Base-by-base conservation (phyloP, 2,888 invertebrate genomes). In the Epinotia nisella region DNA sequence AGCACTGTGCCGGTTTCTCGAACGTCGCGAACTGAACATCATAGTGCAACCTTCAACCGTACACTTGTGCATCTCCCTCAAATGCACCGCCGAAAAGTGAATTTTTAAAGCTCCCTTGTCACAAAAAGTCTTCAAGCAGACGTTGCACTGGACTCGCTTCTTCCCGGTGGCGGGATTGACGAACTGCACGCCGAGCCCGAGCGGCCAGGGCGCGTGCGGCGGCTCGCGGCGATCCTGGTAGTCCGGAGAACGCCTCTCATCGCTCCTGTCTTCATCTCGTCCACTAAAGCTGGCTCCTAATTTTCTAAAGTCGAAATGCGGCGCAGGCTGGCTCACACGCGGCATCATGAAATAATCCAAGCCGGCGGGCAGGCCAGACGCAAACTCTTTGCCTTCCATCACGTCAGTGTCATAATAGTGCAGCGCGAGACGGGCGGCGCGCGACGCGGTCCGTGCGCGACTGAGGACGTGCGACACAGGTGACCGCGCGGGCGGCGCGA, bases 61-160 rank as follows among this genome's bases (percentile, higher is more conserved):
- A 92, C 99, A 99, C 93, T 98, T 98, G 94, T 99, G 99, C 99
- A 99, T 99, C 94, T 99, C 99, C 68, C 98, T 96, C 81, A 99
- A 93, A 88, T 99, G 99, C 76, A 99, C 99, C 21, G 99, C 99
- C 74, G 98, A 98, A 90, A 99, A 99, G 89, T 99, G 99, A 70
- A 99, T 99, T 94, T 99, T 99, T 70, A 99, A 94, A 58, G 99
- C 99, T 77, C 99, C 99, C 93, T 99, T 99, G 93, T 99, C 99
- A 95, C 99, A 99, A 93, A 99, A 99, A 74, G 99, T 99, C 91
- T 99, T 99, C 78, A 98, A 95, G 90, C 99, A 99, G 75, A 98
- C 98, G 87, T 98, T 98, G 93, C 99, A 99, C 94, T 98, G 98
- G 75, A 99, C 99, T 81, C 99, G 95, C 87, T 98, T 98, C 94